phyloP scores from a whole-genome alignment of 2,888 invertebrate species.

The Pristionchus maxplancki region DNA sequence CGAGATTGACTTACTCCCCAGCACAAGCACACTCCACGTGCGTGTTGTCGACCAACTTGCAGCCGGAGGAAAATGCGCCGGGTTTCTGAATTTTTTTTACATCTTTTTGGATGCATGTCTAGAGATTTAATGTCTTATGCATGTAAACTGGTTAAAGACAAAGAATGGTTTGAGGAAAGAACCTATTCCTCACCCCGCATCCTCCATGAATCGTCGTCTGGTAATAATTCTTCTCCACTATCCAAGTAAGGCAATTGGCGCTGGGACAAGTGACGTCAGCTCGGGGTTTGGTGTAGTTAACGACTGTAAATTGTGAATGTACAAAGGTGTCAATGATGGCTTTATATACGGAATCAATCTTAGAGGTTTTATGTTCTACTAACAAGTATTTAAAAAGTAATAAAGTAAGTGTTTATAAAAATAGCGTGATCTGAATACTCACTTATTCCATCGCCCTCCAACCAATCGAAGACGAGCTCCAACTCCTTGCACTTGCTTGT shows the following conservation, averaged over 20 bases:
- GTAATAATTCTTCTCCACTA: neutral
- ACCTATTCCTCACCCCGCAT: neutral
- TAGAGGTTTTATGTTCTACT: too few species aligned
- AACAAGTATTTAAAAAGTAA: too few species aligned
- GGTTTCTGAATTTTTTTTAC: neutral
- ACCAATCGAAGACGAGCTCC: too few species aligned
- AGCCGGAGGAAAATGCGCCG: neutral
- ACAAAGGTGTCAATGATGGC: too few species aligned
- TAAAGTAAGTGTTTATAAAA: too few species aligned
- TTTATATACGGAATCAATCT: too few species aligned
- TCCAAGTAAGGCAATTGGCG: neutral
- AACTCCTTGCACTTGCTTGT: too few species aligned
- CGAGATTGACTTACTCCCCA: neutral
- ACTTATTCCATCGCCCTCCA: too few species aligned
- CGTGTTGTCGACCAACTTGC: neutral
- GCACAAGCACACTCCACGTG: neutral
- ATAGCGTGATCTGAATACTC: too few species aligned
- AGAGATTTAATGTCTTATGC: too few species aligned
- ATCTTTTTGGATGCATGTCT: neutral
- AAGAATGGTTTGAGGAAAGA: neutral
- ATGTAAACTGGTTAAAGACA: too few species aligned
- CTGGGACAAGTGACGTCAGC: neutral
- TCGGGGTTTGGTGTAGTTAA: too few species aligned
- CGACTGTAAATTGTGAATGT: neutral
- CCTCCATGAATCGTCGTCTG: neutral